These are phyloP conservation scores for Phortica magna DNA, from an alignment of 2,888 invertebrate genomes.

Conservation along the genomic window DNA sequence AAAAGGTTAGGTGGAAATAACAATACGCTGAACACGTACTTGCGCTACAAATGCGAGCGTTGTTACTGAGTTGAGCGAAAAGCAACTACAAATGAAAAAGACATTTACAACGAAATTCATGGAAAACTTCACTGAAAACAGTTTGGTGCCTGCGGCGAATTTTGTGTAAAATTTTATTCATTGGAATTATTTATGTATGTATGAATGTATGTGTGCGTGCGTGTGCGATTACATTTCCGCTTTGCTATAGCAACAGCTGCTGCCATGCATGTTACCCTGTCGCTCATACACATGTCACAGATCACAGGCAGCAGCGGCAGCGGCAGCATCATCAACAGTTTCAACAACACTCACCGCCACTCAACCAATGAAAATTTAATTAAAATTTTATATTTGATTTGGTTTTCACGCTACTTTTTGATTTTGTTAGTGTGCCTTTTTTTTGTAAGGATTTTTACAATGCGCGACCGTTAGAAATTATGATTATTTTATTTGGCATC, in stretches of 20 bases:
- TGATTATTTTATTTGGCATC: background rate
- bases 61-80: no score
- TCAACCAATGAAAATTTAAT: slow-evolving; percentile 34
- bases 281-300: background rate
- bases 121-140: background rate
- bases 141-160: background rate
- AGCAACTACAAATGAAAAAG: no score
- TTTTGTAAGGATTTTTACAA: background rate
- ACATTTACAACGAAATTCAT: no score
- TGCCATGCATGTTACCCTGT: background rate
- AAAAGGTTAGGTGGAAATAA: no score
- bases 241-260: slow-evolving; percentile 3
- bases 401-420: background rate
- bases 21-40: no score
- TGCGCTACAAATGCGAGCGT: no score
- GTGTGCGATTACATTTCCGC: background rate
- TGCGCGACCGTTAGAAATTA: background rate
- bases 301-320: slow-evolving; percentile 10
- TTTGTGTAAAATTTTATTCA: background rate
- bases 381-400: slow-evolving; percentile 29
- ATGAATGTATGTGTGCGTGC: background rate
- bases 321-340: slow-evolving; percentile 17
- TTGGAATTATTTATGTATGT: background rate
- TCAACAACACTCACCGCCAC: slow-evolving; percentile 1
- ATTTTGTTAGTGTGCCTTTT: background rate